A percentile compares a stretch with the other conserved stretches of the same genome.
Conservation (phyloP, 2,888 invertebrate species). For the Crioceris asparagi region DNA sequence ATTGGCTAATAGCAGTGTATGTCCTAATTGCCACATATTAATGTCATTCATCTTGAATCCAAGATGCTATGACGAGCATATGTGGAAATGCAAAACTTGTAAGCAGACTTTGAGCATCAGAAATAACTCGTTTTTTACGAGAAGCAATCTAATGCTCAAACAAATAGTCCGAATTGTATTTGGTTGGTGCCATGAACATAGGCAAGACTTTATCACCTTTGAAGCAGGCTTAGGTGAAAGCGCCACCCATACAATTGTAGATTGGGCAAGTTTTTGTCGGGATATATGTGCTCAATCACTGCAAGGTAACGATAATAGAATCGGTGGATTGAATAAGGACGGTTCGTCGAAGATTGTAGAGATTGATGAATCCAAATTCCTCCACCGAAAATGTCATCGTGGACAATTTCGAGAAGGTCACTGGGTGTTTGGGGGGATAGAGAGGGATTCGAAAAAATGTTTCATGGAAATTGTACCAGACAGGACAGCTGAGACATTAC, state of each 20-base stretch:
- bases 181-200: background rate
- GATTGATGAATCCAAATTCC: background rate
- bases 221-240: background rate
- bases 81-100: background rate
- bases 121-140: background rate
- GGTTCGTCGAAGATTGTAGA: background rate
- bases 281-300: background rate
- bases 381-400: background rate
- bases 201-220: background rate
- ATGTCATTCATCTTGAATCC: background rate
- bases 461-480: background rate
- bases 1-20: background rate
- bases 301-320: background rate
- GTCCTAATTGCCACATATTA: background rate
- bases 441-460: background rate
- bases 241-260: background rate
- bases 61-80: background rate
- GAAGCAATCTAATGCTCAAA: background rate
- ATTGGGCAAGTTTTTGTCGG: background rate
- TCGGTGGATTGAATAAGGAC: background rate
- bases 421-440: conserved; percentile 1
- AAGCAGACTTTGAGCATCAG: background rate
- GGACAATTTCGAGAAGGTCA: background rate
- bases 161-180: background rate
- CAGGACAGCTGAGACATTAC: background rate